Conservation (phyloP, 2,113 vertebrate genomes). For the Hippolais icterina region DNA sequence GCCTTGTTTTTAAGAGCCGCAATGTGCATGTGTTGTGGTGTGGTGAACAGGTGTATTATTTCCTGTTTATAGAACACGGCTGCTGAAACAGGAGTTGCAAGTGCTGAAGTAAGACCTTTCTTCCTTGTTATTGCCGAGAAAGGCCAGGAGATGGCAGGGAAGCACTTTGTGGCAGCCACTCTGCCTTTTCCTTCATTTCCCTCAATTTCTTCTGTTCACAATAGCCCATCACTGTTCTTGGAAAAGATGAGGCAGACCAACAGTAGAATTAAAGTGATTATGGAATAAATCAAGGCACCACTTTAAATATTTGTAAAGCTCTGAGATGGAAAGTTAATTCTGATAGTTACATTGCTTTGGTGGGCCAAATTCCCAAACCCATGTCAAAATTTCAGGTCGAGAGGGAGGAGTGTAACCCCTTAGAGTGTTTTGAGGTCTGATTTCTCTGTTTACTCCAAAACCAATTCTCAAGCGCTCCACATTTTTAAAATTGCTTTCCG, state of each 20-base stretch:
- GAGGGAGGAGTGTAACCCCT: not conserved
- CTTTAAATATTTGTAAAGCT: not conserved
- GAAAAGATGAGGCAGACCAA: not conserved
- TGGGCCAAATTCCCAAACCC: not conserved
- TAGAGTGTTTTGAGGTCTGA: not conserved
- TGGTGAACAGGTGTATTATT: fast-evolving
- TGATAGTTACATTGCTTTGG: not conserved
- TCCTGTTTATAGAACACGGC: fast-evolving
- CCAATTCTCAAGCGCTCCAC: not conserved
- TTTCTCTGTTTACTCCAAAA: not conserved
- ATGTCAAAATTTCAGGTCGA: not conserved
- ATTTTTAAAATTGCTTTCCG: not conserved
- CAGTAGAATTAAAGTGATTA: not conserved
- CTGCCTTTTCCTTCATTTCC: not conserved
- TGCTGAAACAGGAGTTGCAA: not conserved
- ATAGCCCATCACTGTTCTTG: fast-evolving
- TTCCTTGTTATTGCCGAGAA: not conserved
- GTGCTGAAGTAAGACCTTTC: not conserved
- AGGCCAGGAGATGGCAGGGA: conserved; percentile 10
- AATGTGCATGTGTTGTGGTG: fast-evolving
- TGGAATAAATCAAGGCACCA: not conserved
- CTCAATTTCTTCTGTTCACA: not conserved
- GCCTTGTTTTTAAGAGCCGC: not conserved
- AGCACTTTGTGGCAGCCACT: not conserved
- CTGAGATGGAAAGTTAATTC: not conserved